phyloP scores from a whole-genome alignment of 53 echinoderm and acorn worm species.

The Luidia sarsii region DNA sequence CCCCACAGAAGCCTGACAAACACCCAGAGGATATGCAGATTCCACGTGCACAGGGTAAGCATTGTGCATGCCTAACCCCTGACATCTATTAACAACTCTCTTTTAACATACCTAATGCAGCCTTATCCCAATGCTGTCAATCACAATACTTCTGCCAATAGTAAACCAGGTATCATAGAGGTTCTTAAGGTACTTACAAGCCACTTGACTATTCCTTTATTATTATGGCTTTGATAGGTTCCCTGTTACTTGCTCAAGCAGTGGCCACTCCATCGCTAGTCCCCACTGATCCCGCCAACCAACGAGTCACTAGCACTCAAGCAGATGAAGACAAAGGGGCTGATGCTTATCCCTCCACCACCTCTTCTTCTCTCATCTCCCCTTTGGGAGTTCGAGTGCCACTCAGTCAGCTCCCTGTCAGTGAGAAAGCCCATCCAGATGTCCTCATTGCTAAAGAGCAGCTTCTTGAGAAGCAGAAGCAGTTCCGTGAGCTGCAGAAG shows the following conservation, averaged over 20 bases:
- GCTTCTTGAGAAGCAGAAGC: slow-evolving; percentile 98
- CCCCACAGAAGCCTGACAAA: slow-evolving; percentile 95
- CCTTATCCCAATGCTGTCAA: too few relatives aligned
- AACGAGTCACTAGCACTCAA: slow-evolving; percentile 66
- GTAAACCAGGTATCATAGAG: too few relatives aligned
- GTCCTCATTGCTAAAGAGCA: slow-evolving; percentile 89
- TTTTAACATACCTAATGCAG: not conserved
- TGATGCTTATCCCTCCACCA: slow-evolving; percentile 30
- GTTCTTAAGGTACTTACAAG: too few relatives aligned
- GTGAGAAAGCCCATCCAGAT: slow-evolving; percentile 25
- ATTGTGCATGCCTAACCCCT: slow-evolving; percentile 29
- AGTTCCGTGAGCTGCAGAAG: slow-evolving; percentile 91
- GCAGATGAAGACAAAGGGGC: too few relatives aligned
- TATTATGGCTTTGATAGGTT: slow-evolving; percentile 15
- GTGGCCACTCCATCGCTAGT: not conserved
- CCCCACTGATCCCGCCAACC: slow-evolving; percentile 49
- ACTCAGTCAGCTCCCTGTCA: slow-evolving; percentile 21
- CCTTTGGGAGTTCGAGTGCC: slow-evolving; percentile 33
- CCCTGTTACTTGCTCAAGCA: slow-evolving; percentile 28
- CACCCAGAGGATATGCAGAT: slow-evolving; percentile 84
- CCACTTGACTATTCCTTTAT: too few relatives aligned
- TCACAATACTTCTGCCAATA: too few relatives aligned
- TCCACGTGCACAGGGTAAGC: slow-evolving; percentile 56
- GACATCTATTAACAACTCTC: not conserved
- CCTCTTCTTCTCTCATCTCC: slow-evolving; percentile 32